These are phyloP conservation scores for Dioctria rufipes DNA, from an alignment of 2,888 invertebrate species.

Conservation along the genomic window DNA sequence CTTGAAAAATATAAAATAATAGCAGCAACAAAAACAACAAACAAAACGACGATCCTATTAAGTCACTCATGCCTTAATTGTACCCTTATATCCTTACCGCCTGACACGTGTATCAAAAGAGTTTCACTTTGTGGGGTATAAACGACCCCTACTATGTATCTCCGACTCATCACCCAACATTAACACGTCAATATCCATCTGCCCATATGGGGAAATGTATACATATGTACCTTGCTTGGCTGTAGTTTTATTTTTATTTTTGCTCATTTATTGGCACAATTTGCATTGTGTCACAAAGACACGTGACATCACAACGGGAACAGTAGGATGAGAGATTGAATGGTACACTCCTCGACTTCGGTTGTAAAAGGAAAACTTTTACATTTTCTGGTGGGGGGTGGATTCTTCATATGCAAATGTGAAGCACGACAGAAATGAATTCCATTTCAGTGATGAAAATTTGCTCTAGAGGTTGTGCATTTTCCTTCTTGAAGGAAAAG, in stretches of 20 bases:
- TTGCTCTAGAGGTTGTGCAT: background rate
- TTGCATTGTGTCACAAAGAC: conserved; percentile 16
- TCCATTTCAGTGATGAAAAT: conserved; percentile 15
- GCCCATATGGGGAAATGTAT: too few species aligned
- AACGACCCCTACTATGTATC: background rate
- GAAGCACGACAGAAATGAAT: conserved; percentile 1
- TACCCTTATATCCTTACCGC: background rate
- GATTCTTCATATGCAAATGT: conserved; percentile 11
- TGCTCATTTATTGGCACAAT: conserved; percentile 18
- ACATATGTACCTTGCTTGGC: background rate
- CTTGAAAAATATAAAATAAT: background rate
- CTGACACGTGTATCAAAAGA: conserved; percentile 6
- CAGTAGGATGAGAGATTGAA: background rate
- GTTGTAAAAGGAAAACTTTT: conserved; percentile 6
- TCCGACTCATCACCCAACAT: background rate
- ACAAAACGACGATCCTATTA: background rate
- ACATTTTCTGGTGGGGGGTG: background rate
- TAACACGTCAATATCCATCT: conserved; percentile 13
- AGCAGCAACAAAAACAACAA: background rate
- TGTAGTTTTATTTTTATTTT: background rate
- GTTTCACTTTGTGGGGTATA: background rate
- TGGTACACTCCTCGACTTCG: background rate
- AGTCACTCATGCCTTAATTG: conserved; percentile 13
- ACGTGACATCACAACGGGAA: background rate
- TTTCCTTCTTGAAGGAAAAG: background rate